phyloP scores from a whole-genome alignment of 2,797 vertebrate genomes.

The Euphonia xanthogaster region DNA sequence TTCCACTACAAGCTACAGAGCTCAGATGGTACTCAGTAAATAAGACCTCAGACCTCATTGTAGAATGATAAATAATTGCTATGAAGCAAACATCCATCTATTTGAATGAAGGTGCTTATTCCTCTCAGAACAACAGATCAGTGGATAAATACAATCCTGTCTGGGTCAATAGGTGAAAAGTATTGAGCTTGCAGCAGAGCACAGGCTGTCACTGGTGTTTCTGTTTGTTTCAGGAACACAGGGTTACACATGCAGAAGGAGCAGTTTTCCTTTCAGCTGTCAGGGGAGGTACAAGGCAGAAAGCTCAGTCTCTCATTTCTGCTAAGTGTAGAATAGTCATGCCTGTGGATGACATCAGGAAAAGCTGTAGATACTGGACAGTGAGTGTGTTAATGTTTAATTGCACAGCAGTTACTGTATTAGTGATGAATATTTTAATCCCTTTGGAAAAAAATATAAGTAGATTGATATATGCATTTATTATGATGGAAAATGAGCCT shows the following conservation, averaged over 20 bases:
- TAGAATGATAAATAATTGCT: neutral
- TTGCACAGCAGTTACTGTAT: neutral
- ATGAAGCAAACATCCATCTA: neutral
- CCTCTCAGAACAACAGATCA: neutral
- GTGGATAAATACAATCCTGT: neutral
- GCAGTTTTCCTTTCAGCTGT: neutral
- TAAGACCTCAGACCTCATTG: neutral
- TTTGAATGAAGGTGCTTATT: neutral
- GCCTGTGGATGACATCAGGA: neutral
- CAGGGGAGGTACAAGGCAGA: neutral
- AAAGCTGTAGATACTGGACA: neutral
- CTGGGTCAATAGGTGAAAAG: neutral
- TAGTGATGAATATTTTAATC: neutral
- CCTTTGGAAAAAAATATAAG: neutral
- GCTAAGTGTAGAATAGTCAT: neutral
- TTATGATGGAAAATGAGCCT: neutral
- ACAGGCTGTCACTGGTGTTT: neutral
- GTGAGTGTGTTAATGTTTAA: neutral
- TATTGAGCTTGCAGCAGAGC: neutral
- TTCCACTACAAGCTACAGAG: neutral
- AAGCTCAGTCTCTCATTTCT: neutral
- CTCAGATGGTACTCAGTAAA: neutral
- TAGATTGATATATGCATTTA: neutral
- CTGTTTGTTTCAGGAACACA: neutral
- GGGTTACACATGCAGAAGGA: neutral